phyloP scores from a whole-genome alignment of 2,888 invertebrate genomes.

The Ligdia adustata region DNA sequence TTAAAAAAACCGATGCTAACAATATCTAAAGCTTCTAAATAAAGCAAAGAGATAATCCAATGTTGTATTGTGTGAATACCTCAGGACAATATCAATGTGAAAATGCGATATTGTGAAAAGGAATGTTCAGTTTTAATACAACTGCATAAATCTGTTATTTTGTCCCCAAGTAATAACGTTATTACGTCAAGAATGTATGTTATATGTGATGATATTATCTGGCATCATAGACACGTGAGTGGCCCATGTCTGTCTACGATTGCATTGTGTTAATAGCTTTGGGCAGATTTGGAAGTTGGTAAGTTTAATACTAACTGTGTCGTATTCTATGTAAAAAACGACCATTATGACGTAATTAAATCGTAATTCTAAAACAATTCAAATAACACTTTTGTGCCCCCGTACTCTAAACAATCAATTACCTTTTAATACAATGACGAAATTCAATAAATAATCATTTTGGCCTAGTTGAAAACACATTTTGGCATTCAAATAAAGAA shows the following conservation, averaged over 20 bases:
- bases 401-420: constrained; percentile 34
- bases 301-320: no score
- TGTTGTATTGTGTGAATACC: constrained; percentile 17
- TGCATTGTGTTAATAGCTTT: no score
- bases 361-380: no score
- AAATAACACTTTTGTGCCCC: no score
- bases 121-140: constrained; percentile 48
- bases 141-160: constrained; percentile 23
- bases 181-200: neutral
- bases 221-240: neutral
- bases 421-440: constrained; percentile 35
- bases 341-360: no score
- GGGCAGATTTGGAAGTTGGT: no score
- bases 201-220: neutral
- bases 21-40: constrained; percentile 57
- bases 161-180: constrained; percentile 24
- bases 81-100: constrained; percentile 36
- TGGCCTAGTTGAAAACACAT: constrained; percentile 63
- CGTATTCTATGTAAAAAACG: no score
- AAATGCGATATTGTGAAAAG: constrained; percentile 44
- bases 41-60: constrained; percentile 46
- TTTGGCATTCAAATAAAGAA: constrained; percentile 69
- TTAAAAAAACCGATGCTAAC: constrained; percentile 46
- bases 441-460: constrained; percentile 57
- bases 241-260: no score